Base-by-base conservation (phyloP, 2,888 invertebrate genomes). In the Sinelater perroti region DNA sequence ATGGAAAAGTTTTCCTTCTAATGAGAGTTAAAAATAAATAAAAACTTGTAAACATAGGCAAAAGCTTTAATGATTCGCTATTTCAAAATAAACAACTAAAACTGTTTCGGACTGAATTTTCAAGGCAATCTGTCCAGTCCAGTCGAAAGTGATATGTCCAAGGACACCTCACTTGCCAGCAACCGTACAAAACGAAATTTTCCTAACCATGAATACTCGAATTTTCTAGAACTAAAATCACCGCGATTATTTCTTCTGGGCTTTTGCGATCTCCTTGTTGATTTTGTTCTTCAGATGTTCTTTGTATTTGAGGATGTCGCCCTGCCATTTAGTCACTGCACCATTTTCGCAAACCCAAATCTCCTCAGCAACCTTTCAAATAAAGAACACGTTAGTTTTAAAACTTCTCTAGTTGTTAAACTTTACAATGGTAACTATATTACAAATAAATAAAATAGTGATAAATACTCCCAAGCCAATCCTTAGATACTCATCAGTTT, bases 281-380 rank as follows among this genome's bases (percentile, higher is more conserved):
- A 97, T 91, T 79, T 92, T 93, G 56, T 86, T 87, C 75, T 95
- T 93, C 65, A 99, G 84, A 75, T 93, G 91, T 73, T 96, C 92
- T 81, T 99, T 99, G 83, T 98, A 99, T 60, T 90, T 87, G 71
- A 94, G 86, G 81, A 99, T 99, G 73, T 91, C 93, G 10, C 97
- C 97, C 67, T 93, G 88, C 97, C 98, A 99, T 79, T 97, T 97
- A 17, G 96, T 97, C 50, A 96, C 91, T 2, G 91, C 88, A 71
- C 91, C 92, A 64, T 99, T 92, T 78, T 98, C 97, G 78, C 99
- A 99, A 35, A 99, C 91, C 99, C 98, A 99, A 77, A 99, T 98
- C 80, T 97, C 96, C 78, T 99, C 91, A 6, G 98, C 98, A 21
- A 99, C 98, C 97, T 97, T 72, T 3, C 28, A 28, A 11, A 16